These are phyloP conservation scores for Amazona guildingii DNA, from an alignment of 2,113 vertebrate species.

Conservation along the genomic window DNA sequence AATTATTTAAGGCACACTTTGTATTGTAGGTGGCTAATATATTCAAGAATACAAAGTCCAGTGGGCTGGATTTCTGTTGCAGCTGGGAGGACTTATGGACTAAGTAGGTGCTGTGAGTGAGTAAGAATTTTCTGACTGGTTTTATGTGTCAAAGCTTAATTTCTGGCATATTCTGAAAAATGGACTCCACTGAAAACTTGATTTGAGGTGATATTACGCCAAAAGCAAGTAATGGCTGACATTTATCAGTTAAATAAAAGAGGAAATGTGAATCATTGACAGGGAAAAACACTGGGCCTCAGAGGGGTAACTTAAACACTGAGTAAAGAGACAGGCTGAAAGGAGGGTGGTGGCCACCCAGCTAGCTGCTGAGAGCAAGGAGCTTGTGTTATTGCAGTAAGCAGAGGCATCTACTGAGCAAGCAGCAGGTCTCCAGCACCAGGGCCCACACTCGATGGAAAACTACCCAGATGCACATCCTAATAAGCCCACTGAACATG, in stretches of 20 bases:
- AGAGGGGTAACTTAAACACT: neutral
- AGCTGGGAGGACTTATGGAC: neutral
- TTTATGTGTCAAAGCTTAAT: neutral
- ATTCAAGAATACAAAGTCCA: neutral
- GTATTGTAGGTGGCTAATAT: neutral
- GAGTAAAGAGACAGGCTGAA: neutral
- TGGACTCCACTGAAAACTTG: neutral
- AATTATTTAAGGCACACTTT: neutral
- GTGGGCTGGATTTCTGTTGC: neutral
- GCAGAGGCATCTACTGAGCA: neutral
- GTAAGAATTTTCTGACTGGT: neutral
- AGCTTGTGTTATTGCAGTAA: neutral
- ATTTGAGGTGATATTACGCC: neutral
- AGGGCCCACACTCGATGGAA: accelerated
- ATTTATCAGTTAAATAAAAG: neutral
- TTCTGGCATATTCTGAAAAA: neutral
- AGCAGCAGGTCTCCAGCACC: neutral
- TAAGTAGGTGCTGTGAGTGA: neutral
- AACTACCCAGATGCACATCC: accelerated
- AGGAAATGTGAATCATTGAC: neutral
- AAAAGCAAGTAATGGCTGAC: neutral
- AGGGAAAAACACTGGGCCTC: neutral
- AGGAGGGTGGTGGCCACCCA: accelerated
- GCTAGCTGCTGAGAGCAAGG: neutral
- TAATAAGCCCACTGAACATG: neutral